Evolutionary conservation across 2,113 vertebrate genomes (phyloP).

Genomic region (Lepus timidus): DNA sequence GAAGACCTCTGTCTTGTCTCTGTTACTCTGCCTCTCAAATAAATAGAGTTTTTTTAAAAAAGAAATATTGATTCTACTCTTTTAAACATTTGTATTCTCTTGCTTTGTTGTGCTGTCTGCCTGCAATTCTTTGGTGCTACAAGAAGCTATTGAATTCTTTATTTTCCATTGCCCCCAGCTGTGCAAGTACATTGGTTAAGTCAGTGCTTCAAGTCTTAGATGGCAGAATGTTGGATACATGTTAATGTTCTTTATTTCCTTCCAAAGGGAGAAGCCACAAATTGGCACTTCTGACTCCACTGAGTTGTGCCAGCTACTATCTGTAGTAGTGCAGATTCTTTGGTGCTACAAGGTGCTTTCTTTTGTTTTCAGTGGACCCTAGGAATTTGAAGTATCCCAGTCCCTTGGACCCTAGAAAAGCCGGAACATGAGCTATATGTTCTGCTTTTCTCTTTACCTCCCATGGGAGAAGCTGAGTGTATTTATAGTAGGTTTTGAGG

Average conservation of each 20-base stretch:
- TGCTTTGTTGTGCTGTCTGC: not conserved
- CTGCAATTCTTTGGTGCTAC: not conserved
- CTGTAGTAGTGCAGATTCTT: not conserved
- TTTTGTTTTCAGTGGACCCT: not conserved
- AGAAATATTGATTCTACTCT: not conserved
- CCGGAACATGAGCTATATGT: not conserved
- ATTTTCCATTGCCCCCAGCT: not conserved
- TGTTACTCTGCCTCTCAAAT: not conserved
- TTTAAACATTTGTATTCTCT: not conserved
- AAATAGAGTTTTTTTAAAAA: too few species aligned
- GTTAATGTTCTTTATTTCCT: not conserved
- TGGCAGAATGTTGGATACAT: not conserved
- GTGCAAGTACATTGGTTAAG: slow-evolving; percentile 3
- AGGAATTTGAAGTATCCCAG: not conserved
- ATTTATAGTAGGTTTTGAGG: not conserved
- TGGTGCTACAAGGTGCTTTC: not conserved
- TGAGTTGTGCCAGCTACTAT: not conserved
- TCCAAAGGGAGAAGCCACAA: not conserved
- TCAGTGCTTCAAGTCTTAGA: not conserved
- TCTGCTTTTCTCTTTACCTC: not conserved
- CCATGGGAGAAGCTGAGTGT: not conserved
- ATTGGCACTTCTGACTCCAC: not conserved
- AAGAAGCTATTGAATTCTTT: not conserved
- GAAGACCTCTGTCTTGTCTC: too few species aligned
- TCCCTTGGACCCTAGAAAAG: not conserved